Conservation (phyloP, 2,888 invertebrate species). For the Drosophila mettleri region DNA sequence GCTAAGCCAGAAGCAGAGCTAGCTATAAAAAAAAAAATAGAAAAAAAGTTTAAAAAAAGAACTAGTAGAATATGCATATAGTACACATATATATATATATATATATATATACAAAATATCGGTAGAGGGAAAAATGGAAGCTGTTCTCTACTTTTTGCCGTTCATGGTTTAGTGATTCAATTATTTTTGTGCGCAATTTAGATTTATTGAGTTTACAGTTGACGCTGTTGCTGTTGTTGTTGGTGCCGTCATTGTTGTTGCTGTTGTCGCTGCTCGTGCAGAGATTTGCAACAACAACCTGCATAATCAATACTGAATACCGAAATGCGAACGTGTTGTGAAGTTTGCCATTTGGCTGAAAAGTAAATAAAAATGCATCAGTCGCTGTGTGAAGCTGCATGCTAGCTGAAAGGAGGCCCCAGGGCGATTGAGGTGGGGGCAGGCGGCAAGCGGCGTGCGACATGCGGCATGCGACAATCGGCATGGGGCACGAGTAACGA, state of each 20-base stretch:
- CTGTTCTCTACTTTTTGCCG: constrained; percentile 30
- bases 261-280: constrained; percentile 39
- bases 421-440: constrained; percentile 13
- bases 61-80: constrained; percentile 8
- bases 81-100: background rate
- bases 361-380: constrained; percentile 67
- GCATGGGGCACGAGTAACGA: constrained; percentile 34
- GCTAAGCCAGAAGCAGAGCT: constrained; percentile 35
- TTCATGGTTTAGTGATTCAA: constrained; percentile 76
- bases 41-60: background rate
- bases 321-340: constrained; percentile 71
- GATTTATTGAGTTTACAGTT: constrained; percentile 75
- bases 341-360: constrained; percentile 63
- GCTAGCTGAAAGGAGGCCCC: constrained; percentile 13
- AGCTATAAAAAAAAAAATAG: constrained; percentile 8
- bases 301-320: constrained; percentile 79
- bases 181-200: constrained; percentile 80
- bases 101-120: constrained; percentile 44
- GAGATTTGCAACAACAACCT: constrained; percentile 76
- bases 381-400: constrained; percentile 22
- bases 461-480: constrained; percentile 2
- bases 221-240: constrained; percentile 30
- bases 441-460: background rate
- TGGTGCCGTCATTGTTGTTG: constrained; percentile 34
- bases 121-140: constrained; percentile 36